A percentile compares a stretch with the other conserved stretches of the same genome.
phyloP scores from a whole-genome alignment of 1,140 invertebrate genomes.

The Pogonus chalceus region DNA sequence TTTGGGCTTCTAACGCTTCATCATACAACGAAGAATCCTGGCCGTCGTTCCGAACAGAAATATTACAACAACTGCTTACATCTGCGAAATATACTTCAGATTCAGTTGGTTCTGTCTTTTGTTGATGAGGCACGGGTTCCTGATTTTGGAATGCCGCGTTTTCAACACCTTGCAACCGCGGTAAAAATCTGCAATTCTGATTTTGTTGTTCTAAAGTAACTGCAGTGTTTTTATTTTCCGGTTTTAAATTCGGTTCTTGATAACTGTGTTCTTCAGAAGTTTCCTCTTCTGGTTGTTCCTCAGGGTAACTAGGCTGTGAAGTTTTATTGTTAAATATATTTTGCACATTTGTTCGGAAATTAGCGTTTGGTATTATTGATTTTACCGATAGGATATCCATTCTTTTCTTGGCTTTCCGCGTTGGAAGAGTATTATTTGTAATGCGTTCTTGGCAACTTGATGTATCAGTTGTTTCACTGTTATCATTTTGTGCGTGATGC shows the following conservation, averaged over 20 bases:
- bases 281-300: conserved; percentile 9
- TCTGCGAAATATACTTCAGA: conserved; percentile 79
- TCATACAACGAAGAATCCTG: conserved; percentile 36
- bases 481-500: conserved; percentile 33
- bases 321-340: conserved; percentile 31
- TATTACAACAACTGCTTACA: conserved; percentile 73
- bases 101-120: conserved; percentile 47
- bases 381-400: conserved; percentile 37
- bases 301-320: neutral
- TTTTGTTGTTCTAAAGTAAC: conserved; percentile 10
- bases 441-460: conserved; percentile 35
- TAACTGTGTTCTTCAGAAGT: conserved; percentile 27
- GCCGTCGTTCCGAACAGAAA: conserved; percentile 52
- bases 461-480: conserved; percentile 33
- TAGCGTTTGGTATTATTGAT: conserved; percentile 30
- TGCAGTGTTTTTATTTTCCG: conserved; percentile 14
- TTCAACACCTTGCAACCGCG: conserved; percentile 48
- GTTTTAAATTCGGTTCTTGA: conserved; percentile 24
- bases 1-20: conserved; percentile 32
- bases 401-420: conserved; percentile 41
- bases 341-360: conserved; percentile 36
- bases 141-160: conserved; percentile 55
- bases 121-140: conserved; percentile 41
- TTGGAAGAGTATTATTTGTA: conserved; percentile 40
- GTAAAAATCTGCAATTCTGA: conserved; percentile 30